Evolutionary conservation across 2,888 invertebrate species (phyloP).

Genomic region (Chirona hameri): DNA sequence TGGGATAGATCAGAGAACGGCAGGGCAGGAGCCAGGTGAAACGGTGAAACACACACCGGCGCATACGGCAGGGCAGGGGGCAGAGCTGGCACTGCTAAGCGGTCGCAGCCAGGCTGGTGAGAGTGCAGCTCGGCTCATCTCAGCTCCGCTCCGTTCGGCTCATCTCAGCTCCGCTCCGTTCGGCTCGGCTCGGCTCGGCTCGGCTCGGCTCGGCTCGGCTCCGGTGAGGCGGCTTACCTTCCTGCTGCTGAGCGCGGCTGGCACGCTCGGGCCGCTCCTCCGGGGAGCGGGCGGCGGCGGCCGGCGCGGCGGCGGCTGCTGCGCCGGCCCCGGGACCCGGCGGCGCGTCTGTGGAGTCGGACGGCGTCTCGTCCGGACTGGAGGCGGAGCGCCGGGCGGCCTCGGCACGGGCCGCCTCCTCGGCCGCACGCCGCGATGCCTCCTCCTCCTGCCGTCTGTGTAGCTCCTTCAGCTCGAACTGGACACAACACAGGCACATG

Average conservation of each 20-base stretch:
- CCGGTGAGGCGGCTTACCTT: neutral
- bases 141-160: neutral
- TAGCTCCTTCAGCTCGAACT: slow-evolving; percentile 97
- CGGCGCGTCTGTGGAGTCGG: slow-evolving; percentile 60
- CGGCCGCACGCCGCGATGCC: slow-evolving; percentile 59
- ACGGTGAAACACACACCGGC: neutral
- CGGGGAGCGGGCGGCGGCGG: neutral
- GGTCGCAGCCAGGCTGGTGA: neutral
- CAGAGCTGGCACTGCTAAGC: neutral
- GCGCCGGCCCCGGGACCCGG: slow-evolving; percentile 40
- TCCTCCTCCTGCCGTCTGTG: slow-evolving; percentile 71
- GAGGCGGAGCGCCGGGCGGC: slow-evolving; percentile 83
- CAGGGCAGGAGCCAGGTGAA: too few species aligned
- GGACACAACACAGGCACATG: slow-evolving; percentile 36
- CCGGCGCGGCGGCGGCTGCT: neutral
- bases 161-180: too few species aligned
- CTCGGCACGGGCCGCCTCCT: slow-evolving; percentile 92
- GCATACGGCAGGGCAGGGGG: neutral
- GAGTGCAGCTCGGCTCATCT: neutral
- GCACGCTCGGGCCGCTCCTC: neutral
- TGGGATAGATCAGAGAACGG: too few species aligned
- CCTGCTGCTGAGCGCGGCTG: neutral
- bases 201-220: neutral
- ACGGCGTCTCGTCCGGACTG: slow-evolving; percentile 58
- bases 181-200: too few species aligned